Evolutionary conservation across 1,140 invertebrate genomes (phyloP), one percentile per base, ranked within the genome.

Genomic region (Sarcophaga bullata): DNA sequence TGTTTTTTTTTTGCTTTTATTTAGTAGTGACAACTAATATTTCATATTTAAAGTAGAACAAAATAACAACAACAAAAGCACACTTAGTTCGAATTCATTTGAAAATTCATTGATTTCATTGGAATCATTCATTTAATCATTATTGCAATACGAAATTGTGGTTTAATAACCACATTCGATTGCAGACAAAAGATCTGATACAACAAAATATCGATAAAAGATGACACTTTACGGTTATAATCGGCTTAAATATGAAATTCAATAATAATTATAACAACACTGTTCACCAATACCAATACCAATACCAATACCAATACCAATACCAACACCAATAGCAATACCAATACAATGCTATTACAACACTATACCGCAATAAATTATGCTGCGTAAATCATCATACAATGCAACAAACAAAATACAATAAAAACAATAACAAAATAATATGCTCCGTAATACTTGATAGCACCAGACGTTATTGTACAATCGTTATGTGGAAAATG

Each of bases 381-480:
- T 37, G 25, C 25, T 37, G 25, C 25, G 25, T 37, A 37, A 37
- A 37, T 4, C 25, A 37, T 37, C 25, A 37, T 37, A 37, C 25
- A 4, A 37, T 37, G 25, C 25, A 37, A 4, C 25, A 37, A 37
- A 1, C 25, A 37, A 37, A 37, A 37, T 37, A 37, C 25, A 37
- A 37, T 4, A 37, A 37, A 37, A 37, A 37, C 4, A 4, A 37
- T 2, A 37, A 37, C 25, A 1, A 37, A 37, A 37, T 37, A 37
- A 58, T n/a, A 58, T n/a, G 54, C 54, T n/a, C 15, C 54, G 15
- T 58, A 58, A 58, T 58, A 58, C 54, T 58, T 58, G 54, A 58
- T n/a, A 58, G 13, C 54, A 7, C 54, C n/a, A 15, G 8, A 10
- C 15, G 52, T 15, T 52, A 13, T n/a, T n/a, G 54, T 58, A 58